Percentiles rank a stretch among this genome's conserved stretches.
phyloP scores from a whole-genome alignment of 2,797 vertebrate genomes.

The Scleropages formosus region DNA sequence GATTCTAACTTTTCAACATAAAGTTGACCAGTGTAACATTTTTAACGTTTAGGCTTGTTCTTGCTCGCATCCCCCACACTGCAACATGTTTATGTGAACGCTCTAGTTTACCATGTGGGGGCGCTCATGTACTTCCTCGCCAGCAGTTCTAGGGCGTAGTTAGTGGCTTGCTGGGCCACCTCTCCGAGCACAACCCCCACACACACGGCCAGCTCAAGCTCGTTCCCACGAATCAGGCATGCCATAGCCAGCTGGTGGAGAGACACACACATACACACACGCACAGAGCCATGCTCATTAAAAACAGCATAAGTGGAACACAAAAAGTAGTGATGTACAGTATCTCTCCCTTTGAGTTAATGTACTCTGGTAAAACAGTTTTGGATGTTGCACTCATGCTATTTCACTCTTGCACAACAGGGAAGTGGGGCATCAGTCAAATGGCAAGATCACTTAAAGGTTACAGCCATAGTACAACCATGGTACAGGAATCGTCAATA shows the following conservation, averaged over 20 bases:
- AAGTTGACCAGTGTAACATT: background rate
- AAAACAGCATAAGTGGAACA: too few relatives aligned
- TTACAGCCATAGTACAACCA: too few relatives aligned
- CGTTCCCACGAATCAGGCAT: constrained; percentile 89
- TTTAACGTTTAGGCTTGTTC: background rate
- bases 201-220: constrained; percentile 87
- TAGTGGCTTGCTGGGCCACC: constrained; percentile 74
- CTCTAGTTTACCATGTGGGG: constrained; percentile 75
- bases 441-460: too few relatives aligned
- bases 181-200: constrained; percentile 85
- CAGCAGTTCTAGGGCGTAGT: constrained; percentile 85
- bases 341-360: too few relatives aligned
- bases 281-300: background rate
- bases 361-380: background rate
- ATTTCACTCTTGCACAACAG: background rate
- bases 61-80: background rate
- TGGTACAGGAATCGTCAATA: too few relatives aligned
- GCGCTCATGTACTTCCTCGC: constrained; percentile 92
- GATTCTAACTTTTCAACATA: background rate
- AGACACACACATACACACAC: background rate
- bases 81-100: background rate
- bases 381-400: background rate
- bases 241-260: constrained; percentile 81
- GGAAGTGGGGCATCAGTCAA: too few relatives aligned
- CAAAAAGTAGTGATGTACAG: too few relatives aligned